Base-by-base conservation (phyloP, 2,113 vertebrate genomes). In the Xenotilapia leptura region DNA sequence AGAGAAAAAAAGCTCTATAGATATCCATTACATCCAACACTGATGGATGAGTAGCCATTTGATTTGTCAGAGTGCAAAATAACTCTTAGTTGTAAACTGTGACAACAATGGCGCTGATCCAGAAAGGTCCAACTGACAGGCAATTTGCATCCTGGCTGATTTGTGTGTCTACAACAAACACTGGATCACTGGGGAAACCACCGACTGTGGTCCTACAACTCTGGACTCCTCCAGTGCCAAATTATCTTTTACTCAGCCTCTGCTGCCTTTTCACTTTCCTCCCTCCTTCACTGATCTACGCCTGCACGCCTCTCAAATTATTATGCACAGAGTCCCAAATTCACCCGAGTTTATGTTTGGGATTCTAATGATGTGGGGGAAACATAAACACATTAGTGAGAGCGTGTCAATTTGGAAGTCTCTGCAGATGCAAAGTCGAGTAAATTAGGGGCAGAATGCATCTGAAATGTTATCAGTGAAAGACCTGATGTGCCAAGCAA, bases 111-210 rank as follows among this genome's bases (percentile, higher is more conserved):
- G 33, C 33, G 56, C n/a, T 79, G 82, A 83, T 82, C 55, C 73
- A 86, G 84, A 89, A 81, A 23, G 62, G 38, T 56, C 81, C 28
- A 53, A 21, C 56, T 89, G 89, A 91, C 88, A 87, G 86, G 82
- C 86, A 89, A 77, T 86, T 90, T 91, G 90, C 51, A 54, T 77
- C 68, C 79, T 13, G 83, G 84, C 86, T 93, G 87, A 93, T 93
- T 88, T 94, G 91, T 90, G 93, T 85, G 79, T 84, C 91, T 53
- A 75, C 83, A 86, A 83, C 82, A 90, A 83, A 91, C 91, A 91
- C 80, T 83, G 85, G 80, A 84, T 95, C 93, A 91, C 91, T 82
- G 80, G 54, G 89, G 90, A 90, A 91, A 92, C 90, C 87, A 82
- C 87, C 36, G 40, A 75, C 86, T 84, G 56, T 82, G 82, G 68